A percentile compares a stretch with the other conserved stretches of the same genome.
Conservation (phyloP, 2,113 vertebrate species). For the Crotophaga sulcirostris region DNA sequence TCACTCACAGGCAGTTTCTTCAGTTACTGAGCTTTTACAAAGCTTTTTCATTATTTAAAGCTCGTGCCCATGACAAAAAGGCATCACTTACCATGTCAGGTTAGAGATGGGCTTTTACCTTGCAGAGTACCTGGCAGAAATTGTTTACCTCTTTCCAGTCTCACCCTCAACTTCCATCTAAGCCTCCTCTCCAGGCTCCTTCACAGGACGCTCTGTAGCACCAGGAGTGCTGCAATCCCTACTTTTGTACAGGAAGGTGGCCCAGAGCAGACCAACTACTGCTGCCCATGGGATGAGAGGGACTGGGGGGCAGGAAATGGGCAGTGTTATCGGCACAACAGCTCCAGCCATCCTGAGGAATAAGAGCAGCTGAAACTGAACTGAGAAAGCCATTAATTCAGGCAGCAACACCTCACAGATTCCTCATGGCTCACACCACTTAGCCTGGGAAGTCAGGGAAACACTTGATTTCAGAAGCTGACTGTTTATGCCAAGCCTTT, state of each 20-base stretch:
- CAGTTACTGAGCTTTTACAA: neutral
- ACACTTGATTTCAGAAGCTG: neutral
- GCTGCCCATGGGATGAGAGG: neutral
- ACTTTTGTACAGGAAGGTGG: fast-evolving
- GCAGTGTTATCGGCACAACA: fast-evolving
- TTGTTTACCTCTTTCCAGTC: neutral
- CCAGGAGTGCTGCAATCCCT: neutral
- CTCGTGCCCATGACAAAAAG: neutral
- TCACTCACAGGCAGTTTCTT: neutral
- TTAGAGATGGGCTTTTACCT: neutral
- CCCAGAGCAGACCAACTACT: fast-evolving
- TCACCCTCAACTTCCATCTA: neutral
- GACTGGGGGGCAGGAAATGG: fast-evolving
- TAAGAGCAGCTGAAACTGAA: neutral
- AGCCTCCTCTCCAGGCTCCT: neutral
- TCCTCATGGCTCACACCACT: neutral
- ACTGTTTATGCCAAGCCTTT: neutral
- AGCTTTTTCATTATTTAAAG: neutral
- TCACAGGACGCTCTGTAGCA: fast-evolving
- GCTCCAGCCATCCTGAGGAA: neutral
- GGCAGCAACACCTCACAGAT: neutral
- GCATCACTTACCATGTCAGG: neutral
- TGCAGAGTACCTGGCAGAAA: neutral
- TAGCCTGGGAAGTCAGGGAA: neutral
- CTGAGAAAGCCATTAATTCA: neutral